Evolutionary conservation across 2,888 invertebrate species (phyloP).

Genomic region (Dasypogon diadema): DNA sequence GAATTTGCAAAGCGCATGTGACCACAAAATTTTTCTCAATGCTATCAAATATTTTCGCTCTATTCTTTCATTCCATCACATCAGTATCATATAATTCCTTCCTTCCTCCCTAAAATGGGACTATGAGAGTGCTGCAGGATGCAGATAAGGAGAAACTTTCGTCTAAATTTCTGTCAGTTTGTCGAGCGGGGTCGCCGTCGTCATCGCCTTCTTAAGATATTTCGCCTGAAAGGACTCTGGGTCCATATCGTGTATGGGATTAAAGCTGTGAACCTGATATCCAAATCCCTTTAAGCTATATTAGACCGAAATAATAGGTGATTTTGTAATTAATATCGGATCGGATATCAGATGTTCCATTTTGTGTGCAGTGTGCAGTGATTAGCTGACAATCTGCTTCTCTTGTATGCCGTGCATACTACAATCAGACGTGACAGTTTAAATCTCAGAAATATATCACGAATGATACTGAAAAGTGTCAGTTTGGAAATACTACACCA

Average conservation of each 20-base stretch:
- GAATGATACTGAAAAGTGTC: slow-evolving; percentile 8
- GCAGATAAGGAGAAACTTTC: slow-evolving; percentile 49
- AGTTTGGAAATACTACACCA: neutral
- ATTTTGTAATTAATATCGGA: slow-evolving; percentile 9
- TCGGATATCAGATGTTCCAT: slow-evolving; percentile 11
- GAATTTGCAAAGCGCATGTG: slow-evolving; percentile 19
- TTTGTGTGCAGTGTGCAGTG: neutral
- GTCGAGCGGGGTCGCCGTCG: slow-evolving; percentile 52
- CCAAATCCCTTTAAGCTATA: slow-evolving; percentile 3
- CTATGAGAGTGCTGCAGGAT: slow-evolving; percentile 41
- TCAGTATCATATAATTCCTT: neutral
- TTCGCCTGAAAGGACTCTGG: slow-evolving; percentile 24
- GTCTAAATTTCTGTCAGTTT: slow-evolving; percentile 51
- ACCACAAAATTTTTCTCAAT: slow-evolving; percentile 13
- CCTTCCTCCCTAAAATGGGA: slow-evolving; percentile 12
- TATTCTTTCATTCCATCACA: slow-evolving; percentile 14
- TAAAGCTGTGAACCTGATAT: slow-evolving; percentile 11
- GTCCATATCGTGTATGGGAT: slow-evolving; percentile 33
- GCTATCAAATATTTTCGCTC: slow-evolving; percentile 5
- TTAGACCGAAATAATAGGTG: neutral
- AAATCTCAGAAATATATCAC: slow-evolving; percentile 6
- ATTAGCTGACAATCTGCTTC: slow-evolving; percentile 20
- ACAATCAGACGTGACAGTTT: slow-evolving; percentile 13
- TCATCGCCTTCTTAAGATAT: slow-evolving; percentile 44
- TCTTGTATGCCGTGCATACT: slow-evolving; percentile 8